These are phyloP conservation scores for Rhinella marina DNA, from an alignment of 2,797 vertebrate species.

Conservation along the genomic window DNA sequence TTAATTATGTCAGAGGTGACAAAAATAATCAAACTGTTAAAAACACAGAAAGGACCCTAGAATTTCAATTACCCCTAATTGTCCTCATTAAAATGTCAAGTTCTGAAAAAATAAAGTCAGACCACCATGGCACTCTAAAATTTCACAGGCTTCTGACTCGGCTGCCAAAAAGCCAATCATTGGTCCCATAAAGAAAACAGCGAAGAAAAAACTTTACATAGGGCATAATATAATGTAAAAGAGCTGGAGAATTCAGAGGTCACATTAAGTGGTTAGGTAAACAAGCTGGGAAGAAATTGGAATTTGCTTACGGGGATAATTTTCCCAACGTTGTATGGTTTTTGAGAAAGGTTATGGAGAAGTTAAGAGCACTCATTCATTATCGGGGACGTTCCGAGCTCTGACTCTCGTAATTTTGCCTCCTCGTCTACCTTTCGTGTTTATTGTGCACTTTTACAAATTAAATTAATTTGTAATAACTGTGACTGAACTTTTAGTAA, in stretches of 20 bases:
- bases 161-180: slow-evolving; percentile 63
- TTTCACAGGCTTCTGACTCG: slow-evolving; percentile 55
- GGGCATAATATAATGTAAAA: slow-evolving; percentile 75
- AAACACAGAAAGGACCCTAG: slow-evolving; percentile 31
- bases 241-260: slow-evolving; percentile 75
- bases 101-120: slow-evolving; percentile 68
- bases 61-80: slow-evolving; percentile 62
- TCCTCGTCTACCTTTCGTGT: slow-evolving; percentile 29
- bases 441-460: slow-evolving; percentile 23
- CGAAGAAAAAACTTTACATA: slow-evolving; percentile 69
- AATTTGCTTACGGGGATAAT: slow-evolving; percentile 69
- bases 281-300: slow-evolving; percentile 72
- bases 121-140: slow-evolving; percentile 64
- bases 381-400: slow-evolving; percentile 27
- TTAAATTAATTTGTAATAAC: slow-evolving; percentile 30
- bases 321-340: slow-evolving; percentile 49
- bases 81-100: slow-evolving; percentile 68
- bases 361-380: slow-evolving; percentile 47
- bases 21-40: slow-evolving; percentile 55
- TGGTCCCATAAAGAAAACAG: slow-evolving; percentile 67
- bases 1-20: slow-evolving; percentile 49
- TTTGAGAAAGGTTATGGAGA: slow-evolving; percentile 32
- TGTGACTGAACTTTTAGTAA: slow-evolving; percentile 14
- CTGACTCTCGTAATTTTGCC: slow-evolving; percentile 9
- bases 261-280: slow-evolving; percentile 77